Base-by-base conservation (phyloP, 2,797 vertebrate genomes). In the Sebastolobus alascanus region DNA sequence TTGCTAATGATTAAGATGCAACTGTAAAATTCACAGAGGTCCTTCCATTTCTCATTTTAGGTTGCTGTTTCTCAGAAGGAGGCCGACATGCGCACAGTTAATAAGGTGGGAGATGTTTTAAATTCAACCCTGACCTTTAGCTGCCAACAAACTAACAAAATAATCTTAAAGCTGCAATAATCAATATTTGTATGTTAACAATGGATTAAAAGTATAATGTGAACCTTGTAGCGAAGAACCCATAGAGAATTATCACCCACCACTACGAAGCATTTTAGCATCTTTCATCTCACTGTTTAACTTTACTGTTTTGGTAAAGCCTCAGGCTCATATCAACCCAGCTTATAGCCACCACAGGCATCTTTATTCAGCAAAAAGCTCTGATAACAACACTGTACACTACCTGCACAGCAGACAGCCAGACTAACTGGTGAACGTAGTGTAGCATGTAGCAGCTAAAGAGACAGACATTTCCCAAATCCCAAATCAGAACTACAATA, bases 31-130 rank as follows among this genome's bases (percentile, higher is more conserved):
- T 86, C 61, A 78, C 78, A 61, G 27, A 72, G 18, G 37, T 68
- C 9, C n/a, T 83, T 88, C 66, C 8, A 35, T 89, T 75, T 86
- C 65, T 90, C 13, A 3, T 86, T 90, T 33, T 69, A 95, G 94
- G 91, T 91, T 68, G 78, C 94, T 25, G 82, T 88, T 80, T 50
- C 91, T 68, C 88, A 89, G 77, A 87, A 82, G 75, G 90, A 91
- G 58, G 61, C 87, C 8, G 88, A 88, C 33, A 73, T 87, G 61
- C 84, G 13, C 55, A 84, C 91, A 68, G 77, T 92, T 10, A 76
- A 55, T 64, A 55, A 66, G 80, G 95, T 95, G 68, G 43, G 85
- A 69, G 10, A n/a, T 63, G 59, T 74, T 37, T 20, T 25, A 13
- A 25, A 40, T 46, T 40, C 12, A 18, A 20, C 6, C 35, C 52